Conservation (phyloP, 1,140 invertebrate species). For the Brachionus koreanus region DNA sequence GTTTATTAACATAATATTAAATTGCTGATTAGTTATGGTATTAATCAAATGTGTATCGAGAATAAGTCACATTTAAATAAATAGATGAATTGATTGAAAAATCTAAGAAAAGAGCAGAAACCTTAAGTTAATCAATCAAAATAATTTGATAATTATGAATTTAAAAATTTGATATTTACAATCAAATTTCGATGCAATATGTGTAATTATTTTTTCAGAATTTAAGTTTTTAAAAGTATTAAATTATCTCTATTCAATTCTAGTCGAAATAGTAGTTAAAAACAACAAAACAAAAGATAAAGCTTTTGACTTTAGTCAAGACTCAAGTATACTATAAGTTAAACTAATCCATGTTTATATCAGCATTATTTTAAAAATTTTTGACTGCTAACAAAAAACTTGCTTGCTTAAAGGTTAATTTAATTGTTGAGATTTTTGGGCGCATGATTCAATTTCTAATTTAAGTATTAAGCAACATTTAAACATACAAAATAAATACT, state of each 20-base stretch:
- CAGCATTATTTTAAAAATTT: background rate
- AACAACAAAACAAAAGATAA: background rate
- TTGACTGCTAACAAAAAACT: background rate
- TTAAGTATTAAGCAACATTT: background rate
- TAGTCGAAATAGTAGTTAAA: too few relatives aligned
- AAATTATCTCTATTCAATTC: too few relatives aligned
- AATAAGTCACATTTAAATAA: background rate
- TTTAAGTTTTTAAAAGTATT: background rate
- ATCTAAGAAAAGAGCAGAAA: background rate
- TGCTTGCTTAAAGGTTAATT: background rate
- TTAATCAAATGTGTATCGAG: background rate
- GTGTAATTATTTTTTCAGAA: background rate
- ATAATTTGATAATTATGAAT: background rate
- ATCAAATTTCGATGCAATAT: background rate
- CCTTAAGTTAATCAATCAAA: slow-evolving; percentile 2
- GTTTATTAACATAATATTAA: background rate
- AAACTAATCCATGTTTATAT: background rate
- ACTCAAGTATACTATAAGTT: background rate
- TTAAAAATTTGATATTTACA: background rate
- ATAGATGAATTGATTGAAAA: background rate
- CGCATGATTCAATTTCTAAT: background rate
- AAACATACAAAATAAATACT: background rate
- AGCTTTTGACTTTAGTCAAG: background rate
- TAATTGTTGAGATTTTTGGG: slow-evolving; percentile 1
- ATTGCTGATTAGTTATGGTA: background rate